A percentile compares a stretch with the other conserved stretches of the same genome.
Evolutionary conservation across 2,797 vertebrate genomes (phyloP).

Genomic region (Mycteria americana): DNA sequence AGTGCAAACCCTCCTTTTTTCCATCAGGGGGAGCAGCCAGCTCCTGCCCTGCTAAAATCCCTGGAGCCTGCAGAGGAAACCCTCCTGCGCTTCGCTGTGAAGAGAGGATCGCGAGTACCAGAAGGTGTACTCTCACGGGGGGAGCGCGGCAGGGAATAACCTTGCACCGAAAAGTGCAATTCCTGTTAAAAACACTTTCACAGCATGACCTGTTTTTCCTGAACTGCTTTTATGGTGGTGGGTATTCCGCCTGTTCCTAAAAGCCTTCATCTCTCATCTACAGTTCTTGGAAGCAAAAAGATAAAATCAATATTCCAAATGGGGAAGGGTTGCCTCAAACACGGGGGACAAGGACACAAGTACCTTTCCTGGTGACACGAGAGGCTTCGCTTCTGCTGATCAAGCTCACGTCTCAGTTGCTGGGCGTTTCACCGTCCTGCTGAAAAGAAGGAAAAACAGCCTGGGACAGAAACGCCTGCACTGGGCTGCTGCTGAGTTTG

Average conservation of each 20-base stretch:
- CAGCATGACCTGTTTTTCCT: background rate
- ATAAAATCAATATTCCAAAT: background rate
- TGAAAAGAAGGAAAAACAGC: accelerated
- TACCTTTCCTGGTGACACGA: accelerated
- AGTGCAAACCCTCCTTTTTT: background rate
- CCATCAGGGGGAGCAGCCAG: background rate
- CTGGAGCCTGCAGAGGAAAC: background rate
- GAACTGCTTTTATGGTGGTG: accelerated
- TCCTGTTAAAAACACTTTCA: background rate
- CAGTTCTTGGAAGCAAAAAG: background rate
- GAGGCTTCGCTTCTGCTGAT: background rate
- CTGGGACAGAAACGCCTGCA: no score
- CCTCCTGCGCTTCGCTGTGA: accelerated
- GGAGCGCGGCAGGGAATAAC: accelerated
- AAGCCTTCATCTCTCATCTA: no score
- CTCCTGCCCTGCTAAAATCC: background rate
- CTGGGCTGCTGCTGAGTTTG: no score
- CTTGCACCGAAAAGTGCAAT: accelerated
- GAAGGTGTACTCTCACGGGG: accelerated
- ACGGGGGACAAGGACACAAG: accelerated
- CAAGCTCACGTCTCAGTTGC: accelerated
- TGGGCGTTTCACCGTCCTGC: accelerated
- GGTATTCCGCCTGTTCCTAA: accelerated
- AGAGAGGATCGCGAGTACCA: background rate
- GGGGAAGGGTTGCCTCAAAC: background rate